Base-by-base conservation (phyloP, 1,140 invertebrate genomes). In the Luehdorfia chinensis region DNA sequence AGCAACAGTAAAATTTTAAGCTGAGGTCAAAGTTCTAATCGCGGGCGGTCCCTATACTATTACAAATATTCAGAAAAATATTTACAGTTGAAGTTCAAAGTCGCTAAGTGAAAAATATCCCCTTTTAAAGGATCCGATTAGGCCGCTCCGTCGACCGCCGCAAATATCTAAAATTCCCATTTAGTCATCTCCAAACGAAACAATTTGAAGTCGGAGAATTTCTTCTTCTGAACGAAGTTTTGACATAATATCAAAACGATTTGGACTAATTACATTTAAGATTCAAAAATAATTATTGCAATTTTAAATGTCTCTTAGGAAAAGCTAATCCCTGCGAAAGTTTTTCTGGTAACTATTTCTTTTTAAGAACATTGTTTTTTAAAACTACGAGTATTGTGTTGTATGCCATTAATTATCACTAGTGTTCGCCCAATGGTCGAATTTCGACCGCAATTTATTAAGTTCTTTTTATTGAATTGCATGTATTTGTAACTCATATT, bases 131-230 rank as follows among this genome's bases (percentile, higher is more conserved):
- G 13, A 2, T 28, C 39, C 39, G 39, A 43, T 30, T 43, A 43
- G 39, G 8, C 39, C 39, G 23, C 39, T 16, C 14, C 15, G 39
- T 9, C 25, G 11, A 21, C n/a, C 39, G 23, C 13, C 25, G 39
- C 39, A 28, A 43, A 43, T 43, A 28, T 30, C 39, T 43, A 43
- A 43, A 43, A 43, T 43, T 43, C 39, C 39, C 39, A 43, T 43
- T 43, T 43, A 27, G 39, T 43, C 39, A 43, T 43, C 39, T 43
- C 25, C 23, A 43, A 43, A 43, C 39, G 28, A 43, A 43, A 43
- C 39, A 43, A 28, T 27, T 28, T 16, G n/a, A 15, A 28, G 39
- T 43, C 39, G 28, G 39, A 43, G 39, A 43, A 43, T 43, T 30
- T 30, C 39, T 43, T 43, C 25, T 43, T 43, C 39, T 28, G 8